Conservation (phyloP, 2,113 vertebrate species). For the Craseonycteris thonglongyai region DNA sequence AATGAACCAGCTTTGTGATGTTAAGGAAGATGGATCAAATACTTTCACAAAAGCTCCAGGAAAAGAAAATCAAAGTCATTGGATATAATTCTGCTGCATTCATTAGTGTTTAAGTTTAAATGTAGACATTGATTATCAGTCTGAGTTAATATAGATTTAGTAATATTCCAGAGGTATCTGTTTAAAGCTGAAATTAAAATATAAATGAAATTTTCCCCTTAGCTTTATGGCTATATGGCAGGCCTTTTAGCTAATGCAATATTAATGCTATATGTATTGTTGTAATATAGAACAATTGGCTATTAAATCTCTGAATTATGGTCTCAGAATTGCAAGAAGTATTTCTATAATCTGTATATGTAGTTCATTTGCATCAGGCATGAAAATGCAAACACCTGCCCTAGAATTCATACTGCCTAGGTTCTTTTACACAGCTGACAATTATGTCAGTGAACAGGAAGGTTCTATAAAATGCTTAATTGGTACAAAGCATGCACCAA, state of each 20-base stretch:
- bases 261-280: not conserved
- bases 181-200: conserved; percentile 49
- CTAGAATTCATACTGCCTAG: not conserved
- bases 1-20: not conserved
- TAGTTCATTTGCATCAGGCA: not conserved
- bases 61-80: conserved; percentile 1
- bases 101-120: not conserved
- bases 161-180: not conserved
- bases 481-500: not conserved
- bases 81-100: conserved; percentile 17
- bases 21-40: conserved; percentile 5
- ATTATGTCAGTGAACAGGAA: not conserved
- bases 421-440: not conserved
- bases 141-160: not conserved
- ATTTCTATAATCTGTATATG: not conserved
- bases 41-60: conserved; percentile 47
- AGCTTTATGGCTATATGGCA: not conserved
- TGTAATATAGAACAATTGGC: not conserved
- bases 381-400: not conserved
- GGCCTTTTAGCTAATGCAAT: not conserved
- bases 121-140: conserved; percentile 22
- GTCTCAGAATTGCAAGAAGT: not conserved
- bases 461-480: not conserved
- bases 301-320: not conserved
- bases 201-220: not conserved